phyloP scores from a whole-genome alignment of 30 jellyfish, hydroid and myxozoan genomes.

The Chrysaora quinquecirrha region DNA sequence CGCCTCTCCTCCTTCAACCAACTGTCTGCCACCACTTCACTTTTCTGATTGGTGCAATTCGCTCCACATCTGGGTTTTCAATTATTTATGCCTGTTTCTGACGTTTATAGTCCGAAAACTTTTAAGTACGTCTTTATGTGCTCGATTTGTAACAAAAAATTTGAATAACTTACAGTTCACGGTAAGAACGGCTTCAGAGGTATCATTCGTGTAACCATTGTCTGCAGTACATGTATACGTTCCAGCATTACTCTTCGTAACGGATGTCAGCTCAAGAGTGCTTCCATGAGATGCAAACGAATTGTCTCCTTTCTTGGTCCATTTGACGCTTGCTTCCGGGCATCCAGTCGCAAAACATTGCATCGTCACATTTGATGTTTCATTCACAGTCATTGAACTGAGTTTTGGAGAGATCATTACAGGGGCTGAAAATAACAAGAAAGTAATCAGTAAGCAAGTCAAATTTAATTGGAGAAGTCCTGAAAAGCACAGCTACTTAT shows the following conservation, averaged over 20 bases:
- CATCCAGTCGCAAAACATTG: constrained; percentile 18
- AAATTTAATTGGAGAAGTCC: too few relatives aligned
- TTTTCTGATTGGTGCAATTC: too few relatives aligned
- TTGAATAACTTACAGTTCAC: constrained; percentile 20
- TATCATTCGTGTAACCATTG: not conserved
- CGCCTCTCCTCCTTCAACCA: too few relatives aligned
- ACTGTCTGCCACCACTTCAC: too few relatives aligned
- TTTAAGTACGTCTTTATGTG: too few relatives aligned
- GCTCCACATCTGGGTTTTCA: too few relatives aligned
- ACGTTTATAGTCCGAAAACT: too few relatives aligned
- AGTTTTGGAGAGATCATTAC: not conserved
- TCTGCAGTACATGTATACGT: constrained; percentile 25
- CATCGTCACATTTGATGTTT: constrained; percentile 4
- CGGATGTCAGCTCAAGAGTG: not conserved
- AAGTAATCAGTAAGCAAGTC: not conserved
- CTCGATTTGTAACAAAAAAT: too few relatives aligned
- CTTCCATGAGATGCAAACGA: not conserved
- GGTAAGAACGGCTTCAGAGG: not conserved
- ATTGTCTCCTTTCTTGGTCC: constrained; percentile 9
- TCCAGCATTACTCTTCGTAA: constrained; percentile 29
- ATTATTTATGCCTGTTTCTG: too few relatives aligned
- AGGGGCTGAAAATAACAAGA: constrained; percentile 2
- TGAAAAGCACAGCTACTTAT: too few relatives aligned
- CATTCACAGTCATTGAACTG: constrained; percentile 20
- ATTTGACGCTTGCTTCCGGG: constrained; percentile 27